Base-by-base conservation (phyloP, 2,888 invertebrate species). In the Tachystola acroxantha region DNA sequence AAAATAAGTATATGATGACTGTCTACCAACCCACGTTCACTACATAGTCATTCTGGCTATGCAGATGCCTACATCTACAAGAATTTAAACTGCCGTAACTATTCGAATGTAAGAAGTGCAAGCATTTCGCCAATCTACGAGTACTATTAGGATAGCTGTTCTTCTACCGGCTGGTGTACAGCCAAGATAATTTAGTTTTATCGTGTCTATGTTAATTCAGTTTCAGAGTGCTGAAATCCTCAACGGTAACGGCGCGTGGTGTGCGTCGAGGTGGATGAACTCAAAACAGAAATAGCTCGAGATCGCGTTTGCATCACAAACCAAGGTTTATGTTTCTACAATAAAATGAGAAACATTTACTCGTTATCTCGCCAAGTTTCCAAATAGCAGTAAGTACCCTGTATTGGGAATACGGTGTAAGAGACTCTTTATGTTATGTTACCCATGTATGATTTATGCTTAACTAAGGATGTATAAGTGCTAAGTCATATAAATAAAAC, bases 201-300 rank as follows among this genome's bases (percentile, higher is more conserved):
- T 16, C 3, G 3, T 16, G 20, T 10, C 20, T 10, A 20, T 19
- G 31, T 20, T 20, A 31, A 31, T 31, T 31, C 13, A 24, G 32
- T 24, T 32, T 32, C 32, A 32, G 20, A 11, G 11, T 20, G 70
- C 68, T 69, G 70, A 73, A 75, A 72, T 61, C 61, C 59, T 63
- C 57, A 55, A 52, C 59, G 55, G 48, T 22, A 16, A 12, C 12
- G 24, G 25, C 9, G 19, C 20, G 12, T 9, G 12, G 29, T 22
- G 32, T n/a, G n/a, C 36, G 32, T 12, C 53, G 68, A 67, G 81
- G 80, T 81, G 60, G 71, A 58, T 79, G 80, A 84, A 82, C 84
- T 64, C 64, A 59, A 31, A 57, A 68, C 72, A 60, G 57, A 80
- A 82, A 82, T 82, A 82, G 68, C 65, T 53, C 53, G 53, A 63